Evolutionary conservation across 1,140 invertebrate species (phyloP), one percentile per base, ranked within the genome.

Genomic region (Apis mellifera): DNA sequence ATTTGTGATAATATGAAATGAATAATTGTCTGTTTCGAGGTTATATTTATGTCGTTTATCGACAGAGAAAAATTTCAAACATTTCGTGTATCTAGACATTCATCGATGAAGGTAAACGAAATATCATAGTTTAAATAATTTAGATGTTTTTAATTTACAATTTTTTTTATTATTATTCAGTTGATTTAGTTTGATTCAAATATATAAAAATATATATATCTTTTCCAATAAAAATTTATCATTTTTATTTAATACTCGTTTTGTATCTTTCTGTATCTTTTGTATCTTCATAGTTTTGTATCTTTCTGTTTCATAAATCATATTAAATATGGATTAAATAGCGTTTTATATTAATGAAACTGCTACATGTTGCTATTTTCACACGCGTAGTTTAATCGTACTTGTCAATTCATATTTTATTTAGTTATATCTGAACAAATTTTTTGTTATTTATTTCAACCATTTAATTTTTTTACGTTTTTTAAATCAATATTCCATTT

Each of bases 361-460:
- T 9, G 19, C 11, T 21, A 71, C 54, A 54, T 57, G 70, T 54
- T 42, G 55, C 13, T 52, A 23, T n/a, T 64, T 64, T 64, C 57
- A 73, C 55, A 60, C 71, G 55, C 71, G 15, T 50, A 50, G 62
- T 64, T 64, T 54, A 64, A 75, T 75, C 54, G n/a, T 54, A 23
- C 19, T 9, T 1, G 9, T 50, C 48, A 62, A 75, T 64, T 75
- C 32, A 32, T 19, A 12, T 26, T 17, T 23, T 52, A 62, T 19
- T 74, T 26, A 50, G 19, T 50, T 19, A 62, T 23, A 0, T 17
- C 0, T 23, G 57, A 62, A 11, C 5, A 21, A 42, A 54, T 70
- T 17, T 70, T 50, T 69, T 8, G 13, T 42, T 19, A 19, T 19
- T 70, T 32, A 7, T 17, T 21, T 13, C 32, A 48, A 42, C 9